Evolutionary conservation across 1,140 invertebrate genomes (phyloP), one percentile per base, ranked within the genome.

Genomic region (Habropoda laboriosa): DNA sequence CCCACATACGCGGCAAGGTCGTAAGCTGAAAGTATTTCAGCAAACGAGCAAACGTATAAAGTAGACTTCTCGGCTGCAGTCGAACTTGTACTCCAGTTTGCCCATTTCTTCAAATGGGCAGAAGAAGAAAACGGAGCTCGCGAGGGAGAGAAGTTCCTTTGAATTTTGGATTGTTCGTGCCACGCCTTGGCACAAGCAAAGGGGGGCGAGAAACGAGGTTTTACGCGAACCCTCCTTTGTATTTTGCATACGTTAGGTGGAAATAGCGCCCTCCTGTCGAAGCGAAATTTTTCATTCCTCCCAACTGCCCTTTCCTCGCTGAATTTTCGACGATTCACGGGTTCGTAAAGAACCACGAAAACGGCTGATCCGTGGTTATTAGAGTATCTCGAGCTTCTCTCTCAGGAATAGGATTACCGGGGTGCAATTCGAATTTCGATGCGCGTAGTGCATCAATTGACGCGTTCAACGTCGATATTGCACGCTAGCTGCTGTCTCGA

Each of bases 341-440:
- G n/a, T n/a, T n/a, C n/a, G n/a, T n/a, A n/a, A n/a, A n/a, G n/a
- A n/a, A n/a, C n/a, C n/a, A n/a, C n/a, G n/a, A n/a, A n/a, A n/a
- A n/a, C n/a, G n/a, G n/a, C n/a, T n/a, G 38, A 57, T n/a, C 40
- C 66, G 38, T n/a, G 49, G 55, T 45, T 49, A 57, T 70, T 47
- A 58, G 27, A 42, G 21, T n/a, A 12, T 35, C 0, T 21, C 47
- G 51, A 75, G 72, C n/a, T n/a, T n/a, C n/a, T n/a, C n/a, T n/a
- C n/a, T n/a, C n/a, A n/a, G n/a, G n/a, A n/a, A n/a, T n/a, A n/a
- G n/a, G n/a, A n/a, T n/a, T n/a, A n/a, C n/a, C n/a, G n/a, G n/a
- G n/a, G n/a, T 72, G 61, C 76, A 42, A 71, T 42, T 24, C 55
- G 38, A 77, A 57, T 68, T 68, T 57, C 66, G 21, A 18, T 40